Conservation (phyloP, 2,113 vertebrate genomes). For the Helogale parvula region DNA sequence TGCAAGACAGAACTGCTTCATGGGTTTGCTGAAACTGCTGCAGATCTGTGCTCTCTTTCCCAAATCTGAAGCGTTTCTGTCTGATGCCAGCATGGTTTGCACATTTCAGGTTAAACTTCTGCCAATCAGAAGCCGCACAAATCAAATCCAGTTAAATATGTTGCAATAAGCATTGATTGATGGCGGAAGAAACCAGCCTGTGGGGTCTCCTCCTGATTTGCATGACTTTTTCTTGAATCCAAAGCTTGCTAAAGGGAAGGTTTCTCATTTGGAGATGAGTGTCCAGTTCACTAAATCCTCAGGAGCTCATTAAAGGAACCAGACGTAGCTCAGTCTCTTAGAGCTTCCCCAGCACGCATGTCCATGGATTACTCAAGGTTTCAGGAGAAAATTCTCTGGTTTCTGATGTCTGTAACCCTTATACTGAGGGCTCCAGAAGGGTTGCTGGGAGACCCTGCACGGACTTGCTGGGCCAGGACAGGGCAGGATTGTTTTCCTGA, state of each 20-base stretch:
- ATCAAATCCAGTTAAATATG: not conserved
- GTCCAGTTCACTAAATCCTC: not conserved
- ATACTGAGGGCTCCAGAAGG: not conserved
- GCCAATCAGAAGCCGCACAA: not conserved
- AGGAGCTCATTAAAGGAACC: not conserved
- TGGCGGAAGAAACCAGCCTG: not conserved
- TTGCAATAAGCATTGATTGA: not conserved
- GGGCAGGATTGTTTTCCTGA: not conserved
- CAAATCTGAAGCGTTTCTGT: slow-evolving; percentile 40
- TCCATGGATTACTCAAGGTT: not conserved
- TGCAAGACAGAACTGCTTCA: slow-evolving; percentile 73
- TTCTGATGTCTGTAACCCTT: not conserved
- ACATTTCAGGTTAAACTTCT: slow-evolving; percentile 20
- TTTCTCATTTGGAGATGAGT: not conserved
- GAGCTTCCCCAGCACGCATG: not conserved
- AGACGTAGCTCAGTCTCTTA: not conserved
- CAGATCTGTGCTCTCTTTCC: slow-evolving; percentile 6
- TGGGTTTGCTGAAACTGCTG: slow-evolving; percentile 61
- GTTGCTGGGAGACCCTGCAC: not conserved
- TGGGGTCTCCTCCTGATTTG: not conserved
- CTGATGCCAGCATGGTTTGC: not conserved
- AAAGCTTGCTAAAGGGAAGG: not conserved
- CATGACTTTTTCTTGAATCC: not conserved
- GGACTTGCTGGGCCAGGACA: not conserved
- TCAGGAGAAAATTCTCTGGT: not conserved